Evolutionary conservation across 2,888 invertebrate species (phyloP), one percentile per base, ranked within the genome.

Genomic region (Vandiemenella viatica): DNA sequence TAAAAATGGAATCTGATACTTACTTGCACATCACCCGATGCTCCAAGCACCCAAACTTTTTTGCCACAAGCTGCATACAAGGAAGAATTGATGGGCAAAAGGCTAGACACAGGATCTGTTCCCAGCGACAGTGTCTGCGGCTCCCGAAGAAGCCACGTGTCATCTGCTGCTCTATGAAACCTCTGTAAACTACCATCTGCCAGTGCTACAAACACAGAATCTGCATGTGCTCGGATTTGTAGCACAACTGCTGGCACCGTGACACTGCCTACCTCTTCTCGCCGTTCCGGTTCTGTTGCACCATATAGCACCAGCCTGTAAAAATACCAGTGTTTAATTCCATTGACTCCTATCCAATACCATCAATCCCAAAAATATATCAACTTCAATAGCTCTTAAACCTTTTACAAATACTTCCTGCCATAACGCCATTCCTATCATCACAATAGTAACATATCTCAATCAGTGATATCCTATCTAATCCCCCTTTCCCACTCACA

Each of bases 11-110:
- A n/a, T n/a, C n/a, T n/a, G n/a, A n/a, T n/a, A n/a, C 10, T 56
- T 54, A 67, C 66, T 64, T 81, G 81, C 41, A 86, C 75, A 61
- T 88, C 86, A 0, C 83, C 85, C 0, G 81, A 82, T 0, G 82
- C 85, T 63, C 83, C 83, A 46, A 91, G 70, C 19, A 88, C 86
- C 71, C 83, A 87, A 15, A 93, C 84, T 53, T 84, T 79, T 60
- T 83, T 79, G 1, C 83, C 86, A 65, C 88, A 90, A 0, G 90
- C 83, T 1, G 87, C 89, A 66, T 91, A 92, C 22, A 93, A 72
- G 48, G 80, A 80, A 44, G 82, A 76, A 60, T 48, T 50, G 43
- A 51, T 51, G 10, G 66, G 62, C 46, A 69, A 59, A 26, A 93
- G 73, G 62, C 83, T 84, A 41, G 85, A 76, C 10, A 90, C 83